Evolutionary conservation across 2,888 invertebrate genomes (phyloP).

Genomic region (Sylvicola cinctus): DNA sequence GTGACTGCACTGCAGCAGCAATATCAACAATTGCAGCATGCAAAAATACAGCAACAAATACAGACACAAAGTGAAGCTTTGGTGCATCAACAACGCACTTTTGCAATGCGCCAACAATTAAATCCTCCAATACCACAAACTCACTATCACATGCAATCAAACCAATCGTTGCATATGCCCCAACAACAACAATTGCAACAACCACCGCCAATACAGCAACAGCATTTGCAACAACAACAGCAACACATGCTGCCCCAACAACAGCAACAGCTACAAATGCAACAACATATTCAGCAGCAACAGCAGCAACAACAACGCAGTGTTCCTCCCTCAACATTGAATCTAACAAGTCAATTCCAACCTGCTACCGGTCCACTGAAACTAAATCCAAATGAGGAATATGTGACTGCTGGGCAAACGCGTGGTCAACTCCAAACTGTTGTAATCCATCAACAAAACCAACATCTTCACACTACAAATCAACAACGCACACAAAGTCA

Average conservation of each 20-base stretch:
- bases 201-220: conserved; percentile 13
- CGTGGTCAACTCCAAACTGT: conserved; percentile 1
- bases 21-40: conserved; percentile 41
- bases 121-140: conserved; percentile 33
- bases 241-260: conserved; percentile 9
- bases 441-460: conserved; percentile 7
- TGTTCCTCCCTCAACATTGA: conserved; percentile 21
- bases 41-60: conserved; percentile 39
- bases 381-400: conserved; percentile 10
- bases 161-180: conserved; percentile 15
- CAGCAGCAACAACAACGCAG: conserved; percentile 10
- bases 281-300: conserved; percentile 13
- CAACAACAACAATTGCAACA: conserved; percentile 11
- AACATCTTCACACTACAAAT: conserved; percentile 11
- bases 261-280: conserved; percentile 12
- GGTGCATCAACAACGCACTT: conserved; percentile 40
- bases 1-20: conserved; percentile 29
- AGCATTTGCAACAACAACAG: conserved; percentile 8
- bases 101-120: conserved; percentile 37
- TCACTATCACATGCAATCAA: conserved; percentile 20
- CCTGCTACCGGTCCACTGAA: conserved; percentile 21
- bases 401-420: conserved; percentile 6
- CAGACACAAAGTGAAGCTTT: conserved; percentile 41
- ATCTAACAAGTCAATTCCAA: conserved; percentile 22
- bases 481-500: conserved; percentile 4